A percentile compares a stretch with the other conserved stretches of the same genome.
phyloP scores from a whole-genome alignment of 1,140 invertebrate species.

The Pachypsylla venusta region DNA sequence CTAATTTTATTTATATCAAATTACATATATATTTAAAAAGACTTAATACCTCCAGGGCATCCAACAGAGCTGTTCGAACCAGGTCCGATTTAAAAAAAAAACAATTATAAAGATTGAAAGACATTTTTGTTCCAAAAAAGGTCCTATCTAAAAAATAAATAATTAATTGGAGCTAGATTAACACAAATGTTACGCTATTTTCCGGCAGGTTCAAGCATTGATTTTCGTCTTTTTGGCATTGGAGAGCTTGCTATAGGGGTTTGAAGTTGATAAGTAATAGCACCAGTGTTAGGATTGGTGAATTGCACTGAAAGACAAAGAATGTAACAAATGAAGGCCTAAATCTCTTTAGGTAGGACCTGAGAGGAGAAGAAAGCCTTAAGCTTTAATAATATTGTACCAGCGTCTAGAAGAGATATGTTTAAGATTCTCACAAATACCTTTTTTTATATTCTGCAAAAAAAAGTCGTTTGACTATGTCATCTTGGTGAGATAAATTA shows the following conservation, averaged over 20 bases:
- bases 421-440: neutral
- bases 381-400: neutral
- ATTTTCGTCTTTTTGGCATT: neutral
- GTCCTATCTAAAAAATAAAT: no score
- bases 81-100: no score
- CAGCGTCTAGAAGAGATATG: neutral
- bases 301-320: conserved; percentile 6
- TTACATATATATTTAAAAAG: no score
- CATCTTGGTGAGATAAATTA: no score
- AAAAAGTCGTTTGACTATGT: no score
- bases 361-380: neutral
- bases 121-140: no score
- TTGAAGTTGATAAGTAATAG: neutral
- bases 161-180: neutral
- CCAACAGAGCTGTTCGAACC: no score
- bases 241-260: neutral
- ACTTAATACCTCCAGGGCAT: no score
- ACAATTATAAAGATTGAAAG: no score
- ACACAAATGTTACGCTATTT: neutral
- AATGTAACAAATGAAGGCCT: no score
- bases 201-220: neutral
- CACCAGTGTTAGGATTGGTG: neutral
- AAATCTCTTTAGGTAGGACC: no score
- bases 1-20: no score
- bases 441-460: neutral